Conservation (phyloP, 1,140 invertebrate genomes). For the Drosophila baimaii region DNA sequence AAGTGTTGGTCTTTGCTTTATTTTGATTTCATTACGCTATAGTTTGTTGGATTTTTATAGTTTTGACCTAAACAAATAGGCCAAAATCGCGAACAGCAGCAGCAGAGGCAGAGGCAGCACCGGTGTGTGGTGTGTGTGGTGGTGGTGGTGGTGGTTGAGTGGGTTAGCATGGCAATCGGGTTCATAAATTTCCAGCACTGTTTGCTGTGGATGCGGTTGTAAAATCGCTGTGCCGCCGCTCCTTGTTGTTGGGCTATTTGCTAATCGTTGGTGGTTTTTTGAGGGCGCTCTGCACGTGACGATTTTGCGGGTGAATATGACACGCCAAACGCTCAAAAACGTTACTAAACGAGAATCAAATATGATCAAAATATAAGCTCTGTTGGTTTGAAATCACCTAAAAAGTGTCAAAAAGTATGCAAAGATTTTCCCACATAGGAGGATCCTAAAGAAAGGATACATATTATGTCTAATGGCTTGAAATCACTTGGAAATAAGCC, state of each 20-base stretch:
- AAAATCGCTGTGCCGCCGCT: slow-evolving; percentile 22
- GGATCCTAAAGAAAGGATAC: too few species aligned
- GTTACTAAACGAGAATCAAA: too few species aligned
- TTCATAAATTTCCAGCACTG: slow-evolving; percentile 31
- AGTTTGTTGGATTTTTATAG: slow-evolving; percentile 52
- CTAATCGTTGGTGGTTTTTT: slow-evolving; percentile 28
- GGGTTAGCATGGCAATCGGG: slow-evolving; percentile 23
- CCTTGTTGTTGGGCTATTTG: slow-evolving; percentile 34
- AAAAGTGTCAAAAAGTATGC: too few species aligned
- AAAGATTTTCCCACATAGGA: too few species aligned
- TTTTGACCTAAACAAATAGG: slow-evolving; percentile 68
- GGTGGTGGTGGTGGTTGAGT: slow-evolving; percentile 9
- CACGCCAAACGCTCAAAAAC: not conserved
- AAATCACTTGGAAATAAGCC: too few species aligned
- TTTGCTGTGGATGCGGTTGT: slow-evolving; percentile 36
- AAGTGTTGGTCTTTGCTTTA: slow-evolving; percentile 28
- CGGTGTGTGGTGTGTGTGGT: too few species aligned
- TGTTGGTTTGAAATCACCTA: too few species aligned
- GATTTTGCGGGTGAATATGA: not conserved
- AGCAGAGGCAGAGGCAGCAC: not conserved
- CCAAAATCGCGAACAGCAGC: slow-evolving; percentile 20
- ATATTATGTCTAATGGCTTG: too few species aligned
- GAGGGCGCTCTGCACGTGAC: slow-evolving; percentile 8
- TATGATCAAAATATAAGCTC: too few species aligned
- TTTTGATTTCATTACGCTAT: slow-evolving; percentile 44